A percentile compares a stretch with the other conserved stretches of the same genome.
Evolutionary conservation across 2,797 vertebrate genomes (phyloP).

Genomic region (Spea hammondii): DNA sequence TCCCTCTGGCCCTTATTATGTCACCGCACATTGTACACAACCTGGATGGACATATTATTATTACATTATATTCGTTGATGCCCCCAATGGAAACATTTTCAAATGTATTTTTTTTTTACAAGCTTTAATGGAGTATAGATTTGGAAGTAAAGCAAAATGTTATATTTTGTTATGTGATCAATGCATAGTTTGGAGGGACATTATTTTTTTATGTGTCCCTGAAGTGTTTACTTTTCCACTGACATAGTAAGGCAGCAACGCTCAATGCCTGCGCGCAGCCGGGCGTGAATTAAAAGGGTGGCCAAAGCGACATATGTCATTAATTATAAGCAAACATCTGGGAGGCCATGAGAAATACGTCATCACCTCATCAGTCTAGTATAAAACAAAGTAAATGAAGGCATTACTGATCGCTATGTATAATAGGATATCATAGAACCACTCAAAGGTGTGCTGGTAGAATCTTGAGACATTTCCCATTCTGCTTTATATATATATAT

Average conservation of each 20-base stretch:
- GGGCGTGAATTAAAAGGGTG: constrained; percentile 46
- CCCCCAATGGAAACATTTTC: constrained; percentile 27
- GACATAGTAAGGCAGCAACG: constrained; percentile 46
- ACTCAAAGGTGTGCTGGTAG: constrained; percentile 11
- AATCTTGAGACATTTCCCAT: not conserved
- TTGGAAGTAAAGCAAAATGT: constrained; percentile 43
- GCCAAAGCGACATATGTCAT: constrained; percentile 48
- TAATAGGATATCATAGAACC: constrained; percentile 23
- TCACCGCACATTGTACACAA: constrained; percentile 18
- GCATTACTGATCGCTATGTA: constrained; percentile 28
- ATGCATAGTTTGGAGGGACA: constrained; percentile 43
- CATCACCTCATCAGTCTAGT: constrained; percentile 47
- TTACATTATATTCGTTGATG: constrained; percentile 5
- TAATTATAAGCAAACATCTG: constrained; percentile 44
- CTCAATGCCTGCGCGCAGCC: constrained; percentile 43
- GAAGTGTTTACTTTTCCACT: constrained; percentile 51
- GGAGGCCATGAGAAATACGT: constrained; percentile 45
- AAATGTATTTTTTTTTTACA: constrained; percentile 35
- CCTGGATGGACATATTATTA: constrained; percentile 29
- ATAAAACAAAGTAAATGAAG: constrained; percentile 18
- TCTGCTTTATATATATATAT: no score
- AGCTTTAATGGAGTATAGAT: constrained; percentile 37
- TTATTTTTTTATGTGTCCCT: constrained; percentile 50
- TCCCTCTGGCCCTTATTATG: no score
- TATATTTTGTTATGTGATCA: constrained; percentile 24